Conservation (phyloP, 2,113 vertebrate genomes). For the Phylloscopus trochilus region DNA sequence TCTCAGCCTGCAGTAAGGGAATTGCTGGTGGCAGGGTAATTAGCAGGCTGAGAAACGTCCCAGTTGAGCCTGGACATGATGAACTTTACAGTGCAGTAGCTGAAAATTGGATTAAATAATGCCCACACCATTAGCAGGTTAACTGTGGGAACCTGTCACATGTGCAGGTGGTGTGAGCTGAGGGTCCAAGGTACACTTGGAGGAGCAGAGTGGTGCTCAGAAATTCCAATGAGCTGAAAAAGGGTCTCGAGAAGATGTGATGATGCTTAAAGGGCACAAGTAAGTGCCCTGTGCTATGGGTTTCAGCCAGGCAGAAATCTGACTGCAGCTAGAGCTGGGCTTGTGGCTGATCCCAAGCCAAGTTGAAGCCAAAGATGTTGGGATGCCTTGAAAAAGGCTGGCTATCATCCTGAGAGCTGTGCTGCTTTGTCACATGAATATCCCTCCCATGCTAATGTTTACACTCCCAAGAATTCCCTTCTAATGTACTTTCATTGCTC, state of each 20-base stretch:
- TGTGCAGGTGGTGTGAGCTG: background rate
- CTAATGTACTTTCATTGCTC: background rate
- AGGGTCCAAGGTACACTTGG: accelerated
- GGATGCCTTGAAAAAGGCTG: background rate
- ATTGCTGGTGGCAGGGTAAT: background rate
- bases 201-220: background rate
- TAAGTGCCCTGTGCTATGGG: background rate
- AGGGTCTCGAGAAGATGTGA: accelerated
- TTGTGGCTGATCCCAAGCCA: background rate
- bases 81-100: background rate
- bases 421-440: background rate
- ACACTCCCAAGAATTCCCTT: background rate
- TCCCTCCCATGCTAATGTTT: background rate
- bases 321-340: background rate
- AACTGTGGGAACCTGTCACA: background rate
- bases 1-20: background rate
- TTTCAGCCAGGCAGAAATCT: background rate
- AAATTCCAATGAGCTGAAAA: background rate
- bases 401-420: background rate
- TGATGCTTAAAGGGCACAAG: accelerated
- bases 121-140: background rate
- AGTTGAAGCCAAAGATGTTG: background rate
- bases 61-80: background rate
- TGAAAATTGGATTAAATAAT: background rate
- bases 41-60: background rate